These are phyloP conservation scores for Megastigmus dorsalis DNA, from an alignment of 2,888 invertebrate species.

Conservation along the genomic window DNA sequence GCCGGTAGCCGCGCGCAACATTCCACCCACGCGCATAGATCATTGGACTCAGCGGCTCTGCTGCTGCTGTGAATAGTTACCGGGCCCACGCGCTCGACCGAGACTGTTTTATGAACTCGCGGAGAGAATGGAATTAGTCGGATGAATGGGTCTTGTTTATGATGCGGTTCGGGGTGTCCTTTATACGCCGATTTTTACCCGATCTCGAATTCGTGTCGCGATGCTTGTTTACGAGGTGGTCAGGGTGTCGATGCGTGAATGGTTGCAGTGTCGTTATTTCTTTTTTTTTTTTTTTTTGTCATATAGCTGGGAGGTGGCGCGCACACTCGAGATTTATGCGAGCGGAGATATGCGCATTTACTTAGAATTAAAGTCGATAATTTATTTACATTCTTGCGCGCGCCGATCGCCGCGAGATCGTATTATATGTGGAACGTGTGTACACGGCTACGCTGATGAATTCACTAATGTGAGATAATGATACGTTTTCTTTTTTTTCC, in stretches of 20 bases:
- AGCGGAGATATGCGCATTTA: neutral
- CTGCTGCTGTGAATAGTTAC: no score
- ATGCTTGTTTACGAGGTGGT: no score
- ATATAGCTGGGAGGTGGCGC: neutral
- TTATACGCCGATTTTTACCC: no score
- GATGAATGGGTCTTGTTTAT: slow-evolving; percentile 1
- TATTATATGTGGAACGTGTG: neutral
- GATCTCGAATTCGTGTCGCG: no score
- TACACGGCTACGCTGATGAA: neutral
- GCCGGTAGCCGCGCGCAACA: slow-evolving; percentile 17
- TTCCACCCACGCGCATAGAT: slow-evolving; percentile 45
- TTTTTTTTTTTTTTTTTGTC: slow-evolving; percentile 1
- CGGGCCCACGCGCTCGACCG: neutral
- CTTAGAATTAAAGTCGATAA: neutral
- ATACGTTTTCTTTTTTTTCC: no score
- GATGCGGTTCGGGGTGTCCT: no score
- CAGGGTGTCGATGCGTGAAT: no score
- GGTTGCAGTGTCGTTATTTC: no score
- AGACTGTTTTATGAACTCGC: neutral
- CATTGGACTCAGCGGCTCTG: slow-evolving; percentile 40
- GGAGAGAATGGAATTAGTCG: slow-evolving; percentile 1
- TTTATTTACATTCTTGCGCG: slow-evolving; percentile 12
- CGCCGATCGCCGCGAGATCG: neutral
- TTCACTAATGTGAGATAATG: no score
- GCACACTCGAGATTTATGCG: slow-evolving; percentile 2